Evolutionary conservation across 2,797 vertebrate species (phyloP).

Genomic region (Chelmon rostratus): DNA sequence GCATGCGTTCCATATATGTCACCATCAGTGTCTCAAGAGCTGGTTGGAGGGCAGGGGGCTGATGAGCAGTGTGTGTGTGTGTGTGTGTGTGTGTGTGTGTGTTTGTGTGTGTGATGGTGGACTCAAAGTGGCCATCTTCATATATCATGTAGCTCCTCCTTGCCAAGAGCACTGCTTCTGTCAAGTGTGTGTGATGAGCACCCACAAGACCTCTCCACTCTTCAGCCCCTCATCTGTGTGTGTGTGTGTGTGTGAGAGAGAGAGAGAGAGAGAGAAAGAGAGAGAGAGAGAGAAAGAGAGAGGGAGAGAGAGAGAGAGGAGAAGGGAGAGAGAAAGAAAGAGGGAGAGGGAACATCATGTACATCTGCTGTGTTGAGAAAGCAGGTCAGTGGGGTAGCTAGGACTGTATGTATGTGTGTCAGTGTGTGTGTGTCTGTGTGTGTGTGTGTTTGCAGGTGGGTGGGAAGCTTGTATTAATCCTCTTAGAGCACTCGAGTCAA

Average conservation of each 20-base stretch:
- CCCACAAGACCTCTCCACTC: conserved; percentile 69
- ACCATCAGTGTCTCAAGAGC: conserved; percentile 79
- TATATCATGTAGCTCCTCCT: conserved; percentile 79
- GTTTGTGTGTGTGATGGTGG: conserved; percentile 13
- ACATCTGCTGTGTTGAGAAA: conserved; percentile 66
- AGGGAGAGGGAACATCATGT: conserved; percentile 41
- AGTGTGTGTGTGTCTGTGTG: conserved; percentile 4
- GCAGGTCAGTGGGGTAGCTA: conserved; percentile 76
- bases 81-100: conserved; percentile 26
- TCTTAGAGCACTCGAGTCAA: conserved; percentile 7
- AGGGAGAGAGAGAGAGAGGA: not conserved
- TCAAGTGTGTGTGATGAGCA: conserved; percentile 81
- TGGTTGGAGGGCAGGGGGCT: conserved; percentile 76
- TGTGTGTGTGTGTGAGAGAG: conserved; percentile 32
- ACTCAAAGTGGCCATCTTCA: conserved; percentile 79
- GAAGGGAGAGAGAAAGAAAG: conserved; percentile 22
- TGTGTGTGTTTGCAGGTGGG: not conserved
- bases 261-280: not conserved
- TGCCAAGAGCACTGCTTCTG: conserved; percentile 79
- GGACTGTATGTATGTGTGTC: conserved; percentile 22
- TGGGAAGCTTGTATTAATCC: conserved; percentile 23
- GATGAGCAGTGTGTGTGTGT: conserved; percentile 56
- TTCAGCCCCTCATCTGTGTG: conserved; percentile 42
- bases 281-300: not conserved
- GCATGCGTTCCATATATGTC: conserved; percentile 84